Conservation (phyloP, 1,140 invertebrate genomes). For the Dermatophagoides farinae region DNA sequence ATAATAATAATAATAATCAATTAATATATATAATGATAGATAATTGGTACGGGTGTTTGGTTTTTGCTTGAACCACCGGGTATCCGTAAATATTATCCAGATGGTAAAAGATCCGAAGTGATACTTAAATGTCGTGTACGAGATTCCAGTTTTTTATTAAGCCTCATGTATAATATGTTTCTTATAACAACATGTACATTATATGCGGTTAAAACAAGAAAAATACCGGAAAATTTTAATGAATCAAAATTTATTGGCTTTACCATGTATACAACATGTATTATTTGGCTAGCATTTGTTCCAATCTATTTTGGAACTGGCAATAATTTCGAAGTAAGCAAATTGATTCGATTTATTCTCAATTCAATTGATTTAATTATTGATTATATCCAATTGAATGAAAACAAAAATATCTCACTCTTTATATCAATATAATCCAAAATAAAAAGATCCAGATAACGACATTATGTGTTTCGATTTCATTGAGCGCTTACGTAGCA, state of each 20-base stretch:
- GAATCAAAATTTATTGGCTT: conserved; percentile 83
- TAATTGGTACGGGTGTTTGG: conserved; percentile 32
- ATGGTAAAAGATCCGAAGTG: conserved; percentile 27
- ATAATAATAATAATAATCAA: conserved; percentile 14
- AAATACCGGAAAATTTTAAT: conserved; percentile 86
- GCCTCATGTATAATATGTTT: conserved; percentile 40
- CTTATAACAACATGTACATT: conserved; percentile 46
- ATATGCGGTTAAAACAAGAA: conserved; percentile 68
- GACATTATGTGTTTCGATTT: conserved; percentile 76
- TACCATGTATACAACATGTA: conserved; percentile 87
- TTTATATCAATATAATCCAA: neutral
- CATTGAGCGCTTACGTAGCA: conserved; percentile 67
- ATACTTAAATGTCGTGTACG: conserved; percentile 39
- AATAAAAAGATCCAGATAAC: conserved; percentile 38
- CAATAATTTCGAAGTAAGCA: conserved; percentile 22
- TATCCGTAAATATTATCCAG: conserved; percentile 30
- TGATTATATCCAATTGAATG: neutral
- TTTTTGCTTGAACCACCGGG: conserved; percentile 36
- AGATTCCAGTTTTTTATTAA: conserved; percentile 37
- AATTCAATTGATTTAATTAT: neutral
- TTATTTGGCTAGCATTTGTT: conserved; percentile 76
- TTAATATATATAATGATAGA: conserved; percentile 22
- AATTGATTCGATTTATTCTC: too few relatives aligned
- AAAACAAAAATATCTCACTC: neutral
- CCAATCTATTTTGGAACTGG: conserved; percentile 48